These are phyloP conservation scores for Drosophila colorata DNA, from an alignment of 2,888 invertebrate species.

Conservation along the genomic window DNA sequence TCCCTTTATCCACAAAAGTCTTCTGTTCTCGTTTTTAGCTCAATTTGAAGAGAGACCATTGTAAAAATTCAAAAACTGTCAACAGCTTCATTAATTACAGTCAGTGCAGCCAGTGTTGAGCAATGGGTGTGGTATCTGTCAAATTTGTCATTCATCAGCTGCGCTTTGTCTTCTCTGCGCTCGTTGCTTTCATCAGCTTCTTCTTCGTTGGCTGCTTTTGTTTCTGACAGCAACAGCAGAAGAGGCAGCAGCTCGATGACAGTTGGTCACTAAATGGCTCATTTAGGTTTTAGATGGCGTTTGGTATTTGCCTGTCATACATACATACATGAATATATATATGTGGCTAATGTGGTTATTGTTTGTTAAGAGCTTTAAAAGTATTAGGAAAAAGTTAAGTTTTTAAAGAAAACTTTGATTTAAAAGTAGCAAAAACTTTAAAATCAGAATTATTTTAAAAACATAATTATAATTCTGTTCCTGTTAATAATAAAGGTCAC, in stretches of 20 bases:
- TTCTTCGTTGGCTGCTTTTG: constrained; percentile 41
- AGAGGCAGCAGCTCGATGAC: too few species aligned
- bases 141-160: constrained; percentile 77
- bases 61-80: constrained; percentile 69
- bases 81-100: constrained; percentile 71
- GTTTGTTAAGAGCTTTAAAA: too few species aligned
- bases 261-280: constrained; percentile 33
- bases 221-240: constrained; percentile 51
- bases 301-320: too few species aligned
- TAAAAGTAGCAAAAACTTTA: too few species aligned
- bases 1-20: constrained; percentile 1
- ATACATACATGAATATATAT: too few species aligned
- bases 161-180: constrained; percentile 19
- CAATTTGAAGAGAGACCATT: constrained; percentile 43
- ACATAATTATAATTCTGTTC: too few species aligned
- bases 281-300: constrained; percentile 1
- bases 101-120: constrained; percentile 47
- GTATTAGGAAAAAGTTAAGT: too few species aligned
- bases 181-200: constrained; percentile 11
- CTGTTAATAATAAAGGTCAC: too few species aligned
- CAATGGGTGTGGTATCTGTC: constrained; percentile 61
- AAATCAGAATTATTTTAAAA: too few species aligned
- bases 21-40: constrained; percentile 18
- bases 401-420: too few species aligned
- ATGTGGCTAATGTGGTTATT: too few species aligned